A percentile compares a stretch with the other conserved stretches of the same genome.
Conservation (phyloP, 2,888 invertebrate genomes). For the Acleris holmiana region DNA sequence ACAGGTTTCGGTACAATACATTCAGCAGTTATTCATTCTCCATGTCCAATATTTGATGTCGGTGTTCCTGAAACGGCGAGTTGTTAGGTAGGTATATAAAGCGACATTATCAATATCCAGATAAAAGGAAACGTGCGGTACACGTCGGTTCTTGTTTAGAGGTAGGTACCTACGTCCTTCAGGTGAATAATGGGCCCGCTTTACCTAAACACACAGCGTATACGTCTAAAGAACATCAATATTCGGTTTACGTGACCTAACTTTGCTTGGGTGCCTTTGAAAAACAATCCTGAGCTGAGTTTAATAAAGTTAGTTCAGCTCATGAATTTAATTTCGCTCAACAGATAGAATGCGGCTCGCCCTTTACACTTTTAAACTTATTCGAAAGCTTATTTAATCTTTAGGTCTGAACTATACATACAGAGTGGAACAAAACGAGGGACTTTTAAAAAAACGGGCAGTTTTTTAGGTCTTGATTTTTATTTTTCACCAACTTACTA, state of each 20-base stretch:
- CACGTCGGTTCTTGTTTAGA: not conserved
- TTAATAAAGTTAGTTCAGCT: constrained; percentile 17
- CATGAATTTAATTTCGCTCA: constrained; percentile 19
- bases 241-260: constrained; percentile 36
- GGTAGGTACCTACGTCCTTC: constrained; percentile 8
- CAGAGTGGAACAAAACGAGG: no score
- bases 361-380: constrained; percentile 12
- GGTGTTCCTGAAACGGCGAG: not conserved
- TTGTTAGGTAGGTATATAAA: not conserved
- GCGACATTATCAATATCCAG: constrained; percentile 19
- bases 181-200: constrained; percentile 30
- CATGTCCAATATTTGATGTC: no score
- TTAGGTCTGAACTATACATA: no score
- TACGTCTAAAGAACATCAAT: constrained; percentile 30
- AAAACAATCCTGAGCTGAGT: constrained; percentile 15
- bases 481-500: no score
- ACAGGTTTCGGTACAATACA: no score
- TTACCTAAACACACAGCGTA: constrained; percentile 31
- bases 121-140: constrained; percentile 18
- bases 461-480: no score
- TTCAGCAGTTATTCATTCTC: no score
- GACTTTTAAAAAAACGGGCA: no score
- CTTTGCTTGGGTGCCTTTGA: constrained; percentile 19
- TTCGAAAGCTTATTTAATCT: not conserved
- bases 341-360: constrained; percentile 13